phyloP scores from a whole-genome alignment of 2,113 vertebrate genomes.

The Ochotona princeps region DNA sequence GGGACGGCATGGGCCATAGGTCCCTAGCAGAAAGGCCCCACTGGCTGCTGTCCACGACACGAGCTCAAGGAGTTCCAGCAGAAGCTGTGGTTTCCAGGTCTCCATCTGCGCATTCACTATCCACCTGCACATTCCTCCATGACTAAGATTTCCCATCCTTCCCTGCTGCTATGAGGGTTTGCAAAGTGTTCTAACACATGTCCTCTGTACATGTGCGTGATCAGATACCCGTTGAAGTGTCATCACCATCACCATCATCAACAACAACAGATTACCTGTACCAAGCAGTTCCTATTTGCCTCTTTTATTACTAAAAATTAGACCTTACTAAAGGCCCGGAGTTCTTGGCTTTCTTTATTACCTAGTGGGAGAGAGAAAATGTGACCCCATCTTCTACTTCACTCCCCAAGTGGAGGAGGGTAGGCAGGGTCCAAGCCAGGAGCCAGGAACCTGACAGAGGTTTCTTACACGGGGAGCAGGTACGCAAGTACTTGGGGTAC shows the following conservation, averaged over 20 bases:
- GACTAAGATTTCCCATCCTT: neutral
- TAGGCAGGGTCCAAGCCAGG: no score
- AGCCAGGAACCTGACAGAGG: no score
- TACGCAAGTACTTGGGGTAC: no score
- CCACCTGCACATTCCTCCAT: neutral
- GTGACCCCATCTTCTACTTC: no score
- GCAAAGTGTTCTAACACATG: neutral
- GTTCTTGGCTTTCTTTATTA: neutral
- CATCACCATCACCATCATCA: neutral
- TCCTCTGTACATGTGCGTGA: accelerated
- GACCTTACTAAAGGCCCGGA: neutral
- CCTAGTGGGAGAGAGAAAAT: no score
- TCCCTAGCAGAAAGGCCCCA: neutral
- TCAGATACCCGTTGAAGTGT: neutral
- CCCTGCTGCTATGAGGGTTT: neutral
- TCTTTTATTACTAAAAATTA: neutral
- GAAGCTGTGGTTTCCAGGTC: accelerated
- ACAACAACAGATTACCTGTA: neutral
- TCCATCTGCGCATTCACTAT: neutral
- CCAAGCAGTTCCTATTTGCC: neutral
- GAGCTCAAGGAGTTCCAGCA: neutral
- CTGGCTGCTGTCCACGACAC: neutral
- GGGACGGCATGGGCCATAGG: neutral
- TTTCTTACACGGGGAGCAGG: no score
- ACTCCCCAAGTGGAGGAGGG: no score